Conservation (phyloP, 2,888 invertebrate species). For the Hoplodrina ambigua region DNA sequence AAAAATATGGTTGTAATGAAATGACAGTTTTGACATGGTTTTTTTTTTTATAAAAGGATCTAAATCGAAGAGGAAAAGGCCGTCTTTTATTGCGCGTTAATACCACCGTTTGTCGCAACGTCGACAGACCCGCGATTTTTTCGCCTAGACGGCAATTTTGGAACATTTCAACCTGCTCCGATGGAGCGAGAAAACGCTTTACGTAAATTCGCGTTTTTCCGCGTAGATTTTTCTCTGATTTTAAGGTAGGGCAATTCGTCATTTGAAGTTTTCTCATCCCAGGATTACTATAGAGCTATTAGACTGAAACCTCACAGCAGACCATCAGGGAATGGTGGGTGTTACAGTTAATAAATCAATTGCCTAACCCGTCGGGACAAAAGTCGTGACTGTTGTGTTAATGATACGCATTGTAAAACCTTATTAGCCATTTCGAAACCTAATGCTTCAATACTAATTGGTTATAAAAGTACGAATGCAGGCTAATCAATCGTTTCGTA, state of each 20-base stretch:
- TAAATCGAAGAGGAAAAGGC: slow-evolving; percentile 1
- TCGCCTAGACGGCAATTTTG: slow-evolving; percentile 11
- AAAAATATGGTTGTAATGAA: background rate
- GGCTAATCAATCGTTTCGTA: slow-evolving; percentile 49
- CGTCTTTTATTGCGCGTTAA: slow-evolving; percentile 12
- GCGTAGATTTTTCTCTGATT: background rate
- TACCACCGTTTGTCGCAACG: slow-evolving; percentile 6
- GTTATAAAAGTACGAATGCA: slow-evolving; percentile 40
- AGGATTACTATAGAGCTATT: slow-evolving; percentile 15
- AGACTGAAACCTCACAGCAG: slow-evolving; percentile 10
- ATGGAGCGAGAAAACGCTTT: slow-evolving; percentile 11
- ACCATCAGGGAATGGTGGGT: slow-evolving; percentile 35
- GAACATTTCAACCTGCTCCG: slow-evolving; percentile 21
- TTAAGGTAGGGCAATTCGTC: background rate
- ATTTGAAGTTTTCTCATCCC: background rate
- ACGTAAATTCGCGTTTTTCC: background rate
- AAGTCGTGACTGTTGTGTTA: slow-evolving; percentile 36
- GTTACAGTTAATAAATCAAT: slow-evolving; percentile 42
- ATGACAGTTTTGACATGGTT: background rate
- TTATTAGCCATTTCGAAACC: slow-evolving; percentile 40
- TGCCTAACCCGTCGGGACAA: slow-evolving; percentile 22
- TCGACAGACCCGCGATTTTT: background rate
- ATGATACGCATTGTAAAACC: slow-evolving; percentile 38
- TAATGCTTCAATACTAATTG: slow-evolving; percentile 36
- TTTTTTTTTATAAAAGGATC: background rate